Evolutionary conservation across 1,140 invertebrate genomes (phyloP), one percentile per base, ranked within the genome.

Genomic region (Drosophila erecta): DNA sequence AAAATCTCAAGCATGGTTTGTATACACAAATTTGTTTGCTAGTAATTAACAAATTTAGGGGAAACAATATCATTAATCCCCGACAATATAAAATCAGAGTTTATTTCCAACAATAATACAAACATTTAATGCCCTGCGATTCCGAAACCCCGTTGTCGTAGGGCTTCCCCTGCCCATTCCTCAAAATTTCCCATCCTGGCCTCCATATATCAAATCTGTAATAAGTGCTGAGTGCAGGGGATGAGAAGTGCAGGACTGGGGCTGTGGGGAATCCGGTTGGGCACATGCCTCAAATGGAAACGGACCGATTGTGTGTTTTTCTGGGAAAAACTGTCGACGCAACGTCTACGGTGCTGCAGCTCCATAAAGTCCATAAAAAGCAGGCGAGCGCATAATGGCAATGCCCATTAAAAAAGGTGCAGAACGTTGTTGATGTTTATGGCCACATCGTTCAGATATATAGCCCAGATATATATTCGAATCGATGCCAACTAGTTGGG

Each of bases 51-150:
- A 90, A 84, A 89, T 90, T 89, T 89, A 90, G 76, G 79, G 79
- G 84, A 89, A 78, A 84, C 84, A 90, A 89, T 89, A 89, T 89
- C 84, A 89, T 89, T 89, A 89, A 89, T 89, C 64, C 69, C 57
- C 84, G 83, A 84, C 84, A 89, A 84, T 87, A 89, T 89, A 84
- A 84, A 89, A 74, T 89, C 84, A 54, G 83, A 87, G 84, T 89
- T 89, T 89, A 89, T 89, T 89, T 89, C 76, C 84, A 89, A 89
- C 84, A 87, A 89, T 89, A 89, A 89, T 84, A 87, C 84, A 87
- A 83, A 87, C 84, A 87, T 81, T 62, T 49, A 62, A 73, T 47
- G 64, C 77, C 65, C 56, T 46, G 77, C 44, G 62, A 66, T 37
- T 49, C 60, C 58, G 41, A 51, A 65, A 66, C 70, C 73, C 58